Conservation (phyloP, 2,888 invertebrate species). For the Timema podura region DNA sequence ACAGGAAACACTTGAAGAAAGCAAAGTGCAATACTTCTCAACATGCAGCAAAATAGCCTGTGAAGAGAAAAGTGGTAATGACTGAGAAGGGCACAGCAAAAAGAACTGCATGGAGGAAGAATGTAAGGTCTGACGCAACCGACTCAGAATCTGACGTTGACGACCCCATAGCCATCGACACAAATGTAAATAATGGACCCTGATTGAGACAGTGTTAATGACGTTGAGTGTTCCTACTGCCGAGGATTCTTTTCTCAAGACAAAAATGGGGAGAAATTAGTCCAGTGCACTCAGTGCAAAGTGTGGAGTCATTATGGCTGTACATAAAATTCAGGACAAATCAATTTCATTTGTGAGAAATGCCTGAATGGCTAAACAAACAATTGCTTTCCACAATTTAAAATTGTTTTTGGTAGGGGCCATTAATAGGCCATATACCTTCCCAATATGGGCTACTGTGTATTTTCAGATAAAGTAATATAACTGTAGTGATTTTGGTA, state of each 20-base stretch:
- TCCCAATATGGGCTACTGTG: too few species aligned
- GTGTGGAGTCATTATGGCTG: not conserved
- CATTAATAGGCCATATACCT: too few species aligned
- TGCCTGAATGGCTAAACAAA: too few species aligned
- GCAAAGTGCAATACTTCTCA: conserved; percentile 4
- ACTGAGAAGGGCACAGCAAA: not conserved
- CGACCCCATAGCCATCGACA: not conserved
- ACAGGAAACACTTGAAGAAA: conserved; percentile 12
- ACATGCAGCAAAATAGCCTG: conserved; percentile 7
- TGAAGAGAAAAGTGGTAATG: not conserved
- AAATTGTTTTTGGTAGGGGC: too few species aligned
- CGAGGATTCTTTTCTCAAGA: not conserved
- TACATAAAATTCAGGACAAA: not conserved
- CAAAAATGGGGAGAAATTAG: not conserved
- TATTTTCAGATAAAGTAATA: too few species aligned
- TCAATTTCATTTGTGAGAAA: conserved; percentile 1
- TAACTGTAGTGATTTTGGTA: too few species aligned
- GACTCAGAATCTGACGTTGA: not conserved
- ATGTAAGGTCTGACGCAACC: not conserved
- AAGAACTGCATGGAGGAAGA: not conserved
- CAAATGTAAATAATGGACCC: not conserved
- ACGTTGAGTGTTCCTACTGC: conserved; percentile 6
- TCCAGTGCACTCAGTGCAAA: not conserved
- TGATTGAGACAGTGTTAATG: conserved; percentile 5
- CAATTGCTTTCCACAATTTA: too few species aligned